phyloP scores from a whole-genome alignment of 64 coral and sea anemone species.

The Catalaphyllia jardinei region DNA sequence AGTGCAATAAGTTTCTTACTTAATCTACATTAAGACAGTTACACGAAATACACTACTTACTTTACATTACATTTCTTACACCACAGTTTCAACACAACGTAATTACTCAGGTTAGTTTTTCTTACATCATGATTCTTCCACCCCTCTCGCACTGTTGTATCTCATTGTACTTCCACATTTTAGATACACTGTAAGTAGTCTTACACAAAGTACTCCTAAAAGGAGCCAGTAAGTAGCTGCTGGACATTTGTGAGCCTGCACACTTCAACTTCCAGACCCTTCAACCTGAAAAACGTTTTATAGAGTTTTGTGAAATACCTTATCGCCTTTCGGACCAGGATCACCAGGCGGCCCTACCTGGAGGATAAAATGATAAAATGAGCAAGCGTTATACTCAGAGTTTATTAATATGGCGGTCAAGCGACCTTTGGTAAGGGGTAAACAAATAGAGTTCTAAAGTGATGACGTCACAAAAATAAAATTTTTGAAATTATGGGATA shows the following conservation, averaged over 20 bases:
- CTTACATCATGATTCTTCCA: no score
- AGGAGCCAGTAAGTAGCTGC: not conserved
- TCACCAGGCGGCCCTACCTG: constrained; percentile 32
- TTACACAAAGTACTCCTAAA: not conserved
- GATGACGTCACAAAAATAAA: no score
- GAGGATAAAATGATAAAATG: not conserved
- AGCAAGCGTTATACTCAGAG: not conserved
- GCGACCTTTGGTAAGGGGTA: not conserved
- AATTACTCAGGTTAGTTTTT: no score
- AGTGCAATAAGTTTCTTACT: no score
- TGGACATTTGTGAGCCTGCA: not conserved
- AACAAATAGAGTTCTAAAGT: no score
- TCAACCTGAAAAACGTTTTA: not conserved
- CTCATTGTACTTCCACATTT: not conserved
- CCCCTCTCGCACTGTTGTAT: no score
- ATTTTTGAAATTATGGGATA: no score
- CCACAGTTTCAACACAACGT: no score
- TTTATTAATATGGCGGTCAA: not conserved
- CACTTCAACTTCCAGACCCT: not conserved
- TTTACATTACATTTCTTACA: no score
- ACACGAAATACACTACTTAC: no score
- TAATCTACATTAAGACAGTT: no score
- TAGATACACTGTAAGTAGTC: not conserved
- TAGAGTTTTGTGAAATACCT: not conserved
- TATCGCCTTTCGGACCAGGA: constrained; percentile 27